Conservation (phyloP, 2,888 invertebrate genomes). For the Punctoribates punctum region DNA sequence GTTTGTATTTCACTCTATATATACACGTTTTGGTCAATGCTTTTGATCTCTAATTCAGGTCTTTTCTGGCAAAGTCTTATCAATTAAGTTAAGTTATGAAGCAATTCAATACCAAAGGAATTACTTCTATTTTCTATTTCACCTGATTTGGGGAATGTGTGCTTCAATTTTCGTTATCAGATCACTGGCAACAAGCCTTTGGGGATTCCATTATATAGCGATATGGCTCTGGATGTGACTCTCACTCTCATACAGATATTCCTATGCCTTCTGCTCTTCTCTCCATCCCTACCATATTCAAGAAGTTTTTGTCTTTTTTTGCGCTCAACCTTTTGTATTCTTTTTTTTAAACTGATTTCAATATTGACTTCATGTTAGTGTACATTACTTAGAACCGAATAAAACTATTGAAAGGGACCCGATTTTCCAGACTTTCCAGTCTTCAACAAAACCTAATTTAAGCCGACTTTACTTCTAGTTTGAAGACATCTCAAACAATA, state of each 20-base stretch:
- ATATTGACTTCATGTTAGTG: too few relatives aligned
- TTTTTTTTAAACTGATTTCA: too few relatives aligned
- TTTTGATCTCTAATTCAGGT: background rate
- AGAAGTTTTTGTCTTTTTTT: too few relatives aligned
- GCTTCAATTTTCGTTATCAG: background rate
- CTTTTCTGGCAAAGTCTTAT: background rate
- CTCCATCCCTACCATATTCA: background rate
- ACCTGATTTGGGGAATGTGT: slow-evolving; percentile 19
- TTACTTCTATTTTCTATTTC: slow-evolving; percentile 23
- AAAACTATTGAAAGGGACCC: too few relatives aligned
- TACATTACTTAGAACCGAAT: too few relatives aligned
- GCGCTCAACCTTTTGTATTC: too few relatives aligned
- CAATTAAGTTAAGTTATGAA: slow-evolving; percentile 21
- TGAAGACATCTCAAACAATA: too few relatives aligned
- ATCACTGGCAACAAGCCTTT: slow-evolving; percentile 20
- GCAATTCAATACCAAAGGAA: background rate
- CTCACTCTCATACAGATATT: background rate
- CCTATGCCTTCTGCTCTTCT: background rate
- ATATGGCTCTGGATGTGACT: background rate
- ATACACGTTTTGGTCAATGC: background rate
- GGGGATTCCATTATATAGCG: slow-evolving; percentile 1
- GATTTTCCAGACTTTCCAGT: too few relatives aligned
- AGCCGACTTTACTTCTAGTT: too few relatives aligned
- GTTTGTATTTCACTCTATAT: background rate
- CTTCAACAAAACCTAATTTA: too few relatives aligned